Percentiles rank a stretch among this genome's conserved stretches.
These are phyloP conservation scores for Caenorhabditis becei DNA, from an alignment of 2,888 invertebrate genomes.

Conservation along the genomic window DNA sequence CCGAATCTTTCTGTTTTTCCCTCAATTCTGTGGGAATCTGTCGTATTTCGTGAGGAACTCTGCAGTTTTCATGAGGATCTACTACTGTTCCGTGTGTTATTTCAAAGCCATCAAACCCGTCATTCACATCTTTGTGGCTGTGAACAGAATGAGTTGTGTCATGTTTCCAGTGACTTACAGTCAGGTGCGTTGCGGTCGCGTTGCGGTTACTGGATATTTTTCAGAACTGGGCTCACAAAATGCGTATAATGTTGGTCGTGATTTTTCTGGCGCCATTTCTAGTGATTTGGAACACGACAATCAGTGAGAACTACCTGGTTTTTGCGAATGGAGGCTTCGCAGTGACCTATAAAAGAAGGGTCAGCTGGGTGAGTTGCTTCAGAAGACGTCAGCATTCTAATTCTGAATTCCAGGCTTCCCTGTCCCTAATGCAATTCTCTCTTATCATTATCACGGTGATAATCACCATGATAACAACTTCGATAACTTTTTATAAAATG, in stretches of 20 bases:
- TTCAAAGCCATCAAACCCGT: slow-evolving; percentile 44
- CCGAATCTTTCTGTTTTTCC: slow-evolving; percentile 34
- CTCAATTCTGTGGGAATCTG: slow-evolving; percentile 31
- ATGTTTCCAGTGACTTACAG: slow-evolving; percentile 45
- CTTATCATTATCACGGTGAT: slow-evolving; percentile 33
- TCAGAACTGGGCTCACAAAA: slow-evolving; percentile 36
- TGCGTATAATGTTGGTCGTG: slow-evolving; percentile 21
- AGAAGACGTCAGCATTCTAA: no score
- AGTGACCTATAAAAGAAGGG: slow-evolving; percentile 25
- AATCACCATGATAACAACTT: slow-evolving; percentile 42
- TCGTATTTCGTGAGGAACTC: slow-evolving; percentile 18
- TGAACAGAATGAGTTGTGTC: slow-evolving; percentile 55
- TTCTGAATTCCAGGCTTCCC: slow-evolving; percentile 42
- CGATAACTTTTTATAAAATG: slow-evolving; percentile 41
- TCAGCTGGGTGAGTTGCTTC: slow-evolving; percentile 38
- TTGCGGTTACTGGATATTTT: background rate
- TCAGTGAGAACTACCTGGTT: slow-evolving; percentile 18
- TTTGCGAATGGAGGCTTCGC: slow-evolving; percentile 38
- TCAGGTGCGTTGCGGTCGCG: slow-evolving; percentile 14
- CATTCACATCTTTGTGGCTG: slow-evolving; percentile 34
- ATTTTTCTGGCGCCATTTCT: slow-evolving; percentile 33
- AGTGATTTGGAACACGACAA: slow-evolving; percentile 36
- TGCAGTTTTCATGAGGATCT: slow-evolving; percentile 40
- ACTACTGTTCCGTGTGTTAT: slow-evolving; percentile 21
- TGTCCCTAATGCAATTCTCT: slow-evolving; percentile 41